Base-by-base conservation (phyloP, 2,113 vertebrate species). In the Dicentrarchus labrax region DNA sequence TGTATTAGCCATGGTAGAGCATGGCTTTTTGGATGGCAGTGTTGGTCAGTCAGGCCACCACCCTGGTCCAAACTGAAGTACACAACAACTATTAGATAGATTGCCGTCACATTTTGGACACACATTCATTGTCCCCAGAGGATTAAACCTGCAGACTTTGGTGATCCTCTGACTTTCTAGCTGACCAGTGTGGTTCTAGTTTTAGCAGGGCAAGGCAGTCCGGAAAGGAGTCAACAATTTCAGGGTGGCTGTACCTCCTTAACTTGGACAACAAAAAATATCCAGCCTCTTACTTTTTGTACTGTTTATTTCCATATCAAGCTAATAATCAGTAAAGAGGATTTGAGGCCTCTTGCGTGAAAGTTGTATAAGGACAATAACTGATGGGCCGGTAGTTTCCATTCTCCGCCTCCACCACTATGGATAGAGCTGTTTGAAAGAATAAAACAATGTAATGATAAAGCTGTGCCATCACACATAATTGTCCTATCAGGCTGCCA, bases 261-360 rank as follows among this genome's bases (percentile, higher is more conserved):
- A 8, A 60, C 38, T 22, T 30, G 5, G 5, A 30, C 30, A 30
- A 30, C 30, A 30, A 30, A 30, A 30, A 30, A 5, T 16, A 16
- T 16, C 24, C n/a, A 43, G 16, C n/a, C 17, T 45, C 43, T 19
- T 30, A 11, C 5, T 56, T 36, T 36, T 48, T n/a, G n/a, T 39
- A 16, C 54, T 41, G 39, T 70, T 24, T 24, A 16, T 65, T 62
- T 57, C 65, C 50, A 76, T 38, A 43, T 80, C 19, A 59, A 24
- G 36, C 62, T 61, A 41, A 8, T 54, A 43, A 53, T 54, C 65
- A 24, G n/a, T 15, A 22, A 43, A 48, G 53, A 24, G n/a, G 30
- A 70, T 47, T 54, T 69, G 13, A 15, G 64, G 64, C 21, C 16
- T 60, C 9, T 56, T 54, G 17, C 48, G 47, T 73, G 48, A 69